Conservation (phyloP, 2,113 vertebrate species). For the Puntigrus tetrazona region DNA sequence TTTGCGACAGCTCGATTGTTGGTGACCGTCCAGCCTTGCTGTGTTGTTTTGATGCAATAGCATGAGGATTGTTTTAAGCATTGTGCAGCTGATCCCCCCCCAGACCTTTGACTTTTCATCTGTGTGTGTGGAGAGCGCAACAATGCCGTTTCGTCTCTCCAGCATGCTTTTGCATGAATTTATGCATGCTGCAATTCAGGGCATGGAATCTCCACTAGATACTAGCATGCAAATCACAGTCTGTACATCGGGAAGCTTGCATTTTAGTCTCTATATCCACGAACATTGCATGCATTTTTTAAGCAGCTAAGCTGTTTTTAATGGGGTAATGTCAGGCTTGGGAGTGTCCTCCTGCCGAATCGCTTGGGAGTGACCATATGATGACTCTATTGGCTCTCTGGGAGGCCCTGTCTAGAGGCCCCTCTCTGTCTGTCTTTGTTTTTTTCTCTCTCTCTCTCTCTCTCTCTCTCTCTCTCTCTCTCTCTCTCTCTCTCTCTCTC, state of each 20-base stretch:
- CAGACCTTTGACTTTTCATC: background rate
- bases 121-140: background rate
- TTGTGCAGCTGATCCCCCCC: conserved; percentile 55
- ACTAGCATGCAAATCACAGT: conserved; percentile 37
- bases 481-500: background rate
- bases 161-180: background rate
- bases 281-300: background rate
- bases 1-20: conserved; percentile 57
- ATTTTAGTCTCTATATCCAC: background rate
- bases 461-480: background rate
- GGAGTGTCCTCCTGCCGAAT: conserved; percentile 49
- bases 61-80: conserved; percentile 57
- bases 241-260: background rate
- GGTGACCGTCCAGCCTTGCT: conserved; percentile 43
- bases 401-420: conserved; percentile 46
- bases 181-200: conserved; percentile 20
- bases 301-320: conserved; percentile 1
- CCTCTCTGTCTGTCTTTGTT: conserved; percentile 27
- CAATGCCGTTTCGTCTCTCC: background rate
- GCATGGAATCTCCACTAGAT: background rate
- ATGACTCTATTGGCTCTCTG: conserved; percentile 44
- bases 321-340: conserved; percentile 32
- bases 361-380: conserved; percentile 42
- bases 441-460: background rate
- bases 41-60: conserved; percentile 56